These are phyloP conservation scores for Platyrinchus mystaceus DNA, from an alignment of 2,797 vertebrate genomes.

Conservation along the genomic window DNA sequence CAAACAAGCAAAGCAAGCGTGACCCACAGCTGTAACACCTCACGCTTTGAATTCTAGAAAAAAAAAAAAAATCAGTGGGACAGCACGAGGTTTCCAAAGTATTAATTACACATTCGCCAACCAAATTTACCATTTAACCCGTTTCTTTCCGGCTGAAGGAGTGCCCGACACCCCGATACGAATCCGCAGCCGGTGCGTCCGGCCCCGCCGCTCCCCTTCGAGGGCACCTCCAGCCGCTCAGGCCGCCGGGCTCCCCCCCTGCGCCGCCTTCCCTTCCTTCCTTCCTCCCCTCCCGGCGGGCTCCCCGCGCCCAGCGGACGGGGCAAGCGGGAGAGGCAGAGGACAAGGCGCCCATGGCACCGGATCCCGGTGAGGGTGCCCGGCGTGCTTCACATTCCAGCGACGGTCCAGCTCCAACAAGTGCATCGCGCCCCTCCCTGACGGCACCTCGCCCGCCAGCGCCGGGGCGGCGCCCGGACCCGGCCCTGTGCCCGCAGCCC, in stretches of 20 bases:
- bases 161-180: rapidly evolving
- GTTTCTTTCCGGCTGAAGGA: neutral
- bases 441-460: slow-evolving; percentile 5
- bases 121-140: neutral
- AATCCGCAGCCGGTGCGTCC: rapidly evolving
- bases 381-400: slow-evolving; percentile 70
- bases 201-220: neutral
- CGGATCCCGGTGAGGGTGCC: slow-evolving; percentile 56
- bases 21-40: neutral
- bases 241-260: neutral
- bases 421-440: slow-evolving; percentile 46
- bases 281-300: neutral
- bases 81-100: neutral
- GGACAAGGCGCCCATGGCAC: neutral
- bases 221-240: neutral
- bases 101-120: neutral
- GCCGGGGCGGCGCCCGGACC: neutral
- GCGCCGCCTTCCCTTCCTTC: neutral
- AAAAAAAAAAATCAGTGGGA: neutral
- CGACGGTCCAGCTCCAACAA: slow-evolving; percentile 69
- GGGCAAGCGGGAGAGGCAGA: neutral
- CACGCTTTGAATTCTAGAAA: neutral
- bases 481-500: neutral
- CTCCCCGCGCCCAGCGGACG: neutral
- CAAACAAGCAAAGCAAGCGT: neutral